Conservation (phyloP, 2,113 vertebrate species). For the Mustela nigripes region DNA sequence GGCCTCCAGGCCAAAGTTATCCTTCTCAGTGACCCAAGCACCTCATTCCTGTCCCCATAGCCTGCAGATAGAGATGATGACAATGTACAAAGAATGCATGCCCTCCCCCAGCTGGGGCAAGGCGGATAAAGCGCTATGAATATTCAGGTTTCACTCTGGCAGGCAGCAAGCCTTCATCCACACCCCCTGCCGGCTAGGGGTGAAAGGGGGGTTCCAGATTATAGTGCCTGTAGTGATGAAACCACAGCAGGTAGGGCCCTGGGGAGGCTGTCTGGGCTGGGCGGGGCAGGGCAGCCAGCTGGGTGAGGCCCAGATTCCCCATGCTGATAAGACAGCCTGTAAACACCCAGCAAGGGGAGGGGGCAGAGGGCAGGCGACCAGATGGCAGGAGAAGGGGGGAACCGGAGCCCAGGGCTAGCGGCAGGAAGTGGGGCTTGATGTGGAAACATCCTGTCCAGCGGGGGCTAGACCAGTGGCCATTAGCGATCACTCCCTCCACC, state of each 20-base stretch:
- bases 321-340: slow-evolving; percentile 80
- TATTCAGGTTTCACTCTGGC: slow-evolving; percentile 34
- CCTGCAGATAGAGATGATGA: slow-evolving; percentile 53
- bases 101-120: slow-evolving; percentile 33
- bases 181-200: not conserved
- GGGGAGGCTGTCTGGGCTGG: slow-evolving; percentile 70
- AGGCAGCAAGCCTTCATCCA: slow-evolving; percentile 47
- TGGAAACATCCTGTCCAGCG: slow-evolving; percentile 83
- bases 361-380: slow-evolving; percentile 80
- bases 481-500: slow-evolving; percentile 21
- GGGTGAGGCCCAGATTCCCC: slow-evolving; percentile 84
- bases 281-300: slow-evolving; percentile 61
- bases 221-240: slow-evolving; percentile 62
- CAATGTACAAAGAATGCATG: slow-evolving; percentile 33
- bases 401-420: slow-evolving; percentile 74
- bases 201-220: not conserved
- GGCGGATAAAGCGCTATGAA: not conserved
- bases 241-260: slow-evolving; percentile 78
- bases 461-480: slow-evolving; percentile 61
- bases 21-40: not conserved
- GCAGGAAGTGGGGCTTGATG: slow-evolving; percentile 82
- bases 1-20: not conserved
- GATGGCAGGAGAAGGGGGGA: slow-evolving; percentile 78
- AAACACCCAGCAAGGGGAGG: slow-evolving; percentile 81
- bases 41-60: slow-evolving; percentile 27